Conservation (phyloP, 2,797 vertebrate species). For the Tenualosa ilisha region DNA sequence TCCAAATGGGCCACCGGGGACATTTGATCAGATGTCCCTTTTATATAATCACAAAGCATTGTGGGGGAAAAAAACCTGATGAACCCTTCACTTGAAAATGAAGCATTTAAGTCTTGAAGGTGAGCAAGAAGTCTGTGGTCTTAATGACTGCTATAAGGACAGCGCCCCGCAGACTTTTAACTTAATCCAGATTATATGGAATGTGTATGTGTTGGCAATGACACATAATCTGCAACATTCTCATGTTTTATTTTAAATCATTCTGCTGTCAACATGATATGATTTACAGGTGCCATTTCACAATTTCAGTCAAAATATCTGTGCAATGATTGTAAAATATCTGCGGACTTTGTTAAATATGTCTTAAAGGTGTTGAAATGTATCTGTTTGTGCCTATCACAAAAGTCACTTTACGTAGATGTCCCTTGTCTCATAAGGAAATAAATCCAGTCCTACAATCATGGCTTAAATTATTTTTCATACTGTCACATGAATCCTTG, state of each 20-base stretch:
- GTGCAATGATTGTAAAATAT: conserved; percentile 46
- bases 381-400: conserved; percentile 49
- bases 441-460: conserved; percentile 33
- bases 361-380: conserved; percentile 7
- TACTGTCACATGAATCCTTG: not conserved
- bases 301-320: conserved; percentile 31
- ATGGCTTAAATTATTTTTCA: not conserved
- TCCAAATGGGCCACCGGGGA: not conserved
- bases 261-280: not conserved
- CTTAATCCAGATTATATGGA: not conserved
- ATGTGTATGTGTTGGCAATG: not conserved
- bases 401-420: conserved; percentile 49
- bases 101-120: not conserved
- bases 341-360: conserved; percentile 11
- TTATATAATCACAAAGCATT: not conserved
- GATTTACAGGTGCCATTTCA: not conserved
- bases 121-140: not conserved
- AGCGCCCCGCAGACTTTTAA: not conserved
- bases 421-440: conserved; percentile 32
- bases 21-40: conserved; percentile 6
- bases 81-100: not conserved
- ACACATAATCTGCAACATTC: not conserved
- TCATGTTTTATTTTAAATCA: not conserved
- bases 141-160: not conserved
- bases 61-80: not conserved